Conservation (phyloP, 2,113 vertebrate genomes). For the Heteronetta atricapilla region DNA sequence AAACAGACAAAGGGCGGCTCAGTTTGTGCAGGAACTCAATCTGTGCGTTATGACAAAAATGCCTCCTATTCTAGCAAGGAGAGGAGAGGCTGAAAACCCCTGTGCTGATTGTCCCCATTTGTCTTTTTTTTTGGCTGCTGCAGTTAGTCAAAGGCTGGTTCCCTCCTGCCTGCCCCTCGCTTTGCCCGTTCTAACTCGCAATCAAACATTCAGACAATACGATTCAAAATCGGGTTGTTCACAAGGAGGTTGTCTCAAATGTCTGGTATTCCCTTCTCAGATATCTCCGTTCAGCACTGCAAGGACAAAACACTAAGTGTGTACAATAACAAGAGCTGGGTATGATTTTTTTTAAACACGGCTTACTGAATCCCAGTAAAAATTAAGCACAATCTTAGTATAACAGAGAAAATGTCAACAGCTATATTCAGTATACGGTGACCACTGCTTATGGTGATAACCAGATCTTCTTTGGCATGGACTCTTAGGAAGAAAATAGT, state of each 20-base stretch:
- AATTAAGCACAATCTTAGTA: neutral
- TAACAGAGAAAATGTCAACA: neutral
- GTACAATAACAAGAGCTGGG: neutral
- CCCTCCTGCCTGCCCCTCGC: slow-evolving; percentile 45
- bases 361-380: neutral
- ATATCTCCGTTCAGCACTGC: neutral
- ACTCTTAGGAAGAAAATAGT: neutral
- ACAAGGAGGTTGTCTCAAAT: slow-evolving; percentile 7
- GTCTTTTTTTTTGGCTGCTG: slow-evolving; percentile 43
- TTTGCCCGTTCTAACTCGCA: slow-evolving; percentile 34
- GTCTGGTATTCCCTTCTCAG: neutral
- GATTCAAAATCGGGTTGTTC: slow-evolving; percentile 33
- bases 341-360: neutral
- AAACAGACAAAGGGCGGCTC: slow-evolving; percentile 22
- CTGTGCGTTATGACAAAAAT: slow-evolving; percentile 40
- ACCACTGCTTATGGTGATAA: neutral
- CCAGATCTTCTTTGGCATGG: neutral
- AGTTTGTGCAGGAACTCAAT: slow-evolving; percentile 34
- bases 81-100: slow-evolving; percentile 55
- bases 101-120: slow-evolving; percentile 17
- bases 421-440: neutral
- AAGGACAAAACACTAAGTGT: neutral
- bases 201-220: slow-evolving; percentile 22
- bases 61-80: slow-evolving; percentile 24
- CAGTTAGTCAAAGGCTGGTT: slow-evolving; percentile 54